A percentile compares a stretch with the other conserved stretches of the same genome.
phyloP scores from a whole-genome alignment of 2,797 vertebrate genomes.

The Silurus lanzhouensis region DNA sequence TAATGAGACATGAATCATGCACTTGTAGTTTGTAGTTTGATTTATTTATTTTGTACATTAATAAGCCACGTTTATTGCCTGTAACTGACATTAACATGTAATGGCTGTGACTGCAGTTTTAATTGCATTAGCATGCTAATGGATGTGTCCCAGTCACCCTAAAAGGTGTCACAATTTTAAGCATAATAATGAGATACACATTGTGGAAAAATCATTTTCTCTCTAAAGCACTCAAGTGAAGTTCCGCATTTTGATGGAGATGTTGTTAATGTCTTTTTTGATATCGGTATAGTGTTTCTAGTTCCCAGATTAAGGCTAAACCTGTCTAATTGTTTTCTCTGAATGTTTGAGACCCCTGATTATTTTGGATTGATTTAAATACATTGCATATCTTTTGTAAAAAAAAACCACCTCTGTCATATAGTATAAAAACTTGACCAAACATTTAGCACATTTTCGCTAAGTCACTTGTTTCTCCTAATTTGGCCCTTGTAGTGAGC shows the following conservation, averaged over 20 bases:
- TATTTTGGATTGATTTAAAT: not conserved
- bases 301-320: no score
- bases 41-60: not conserved
- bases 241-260: not conserved
- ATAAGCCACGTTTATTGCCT: slow-evolving; percentile 4
- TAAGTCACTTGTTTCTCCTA: not conserved
- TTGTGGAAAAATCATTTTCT: not conserved
- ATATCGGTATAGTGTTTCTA: not conserved
- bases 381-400: not conserved
- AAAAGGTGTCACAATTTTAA: slow-evolving; percentile 4
- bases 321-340: not conserved
- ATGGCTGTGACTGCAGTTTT: not conserved
- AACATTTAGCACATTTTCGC: not conserved
- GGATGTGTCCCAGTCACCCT: slow-evolving; percentile 17
- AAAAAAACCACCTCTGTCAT: not conserved
- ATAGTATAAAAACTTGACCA: not conserved
- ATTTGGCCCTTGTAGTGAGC: not conserved
- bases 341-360: not conserved
- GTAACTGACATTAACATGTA: slow-evolving; percentile 10
- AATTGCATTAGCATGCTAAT: slow-evolving; percentile 40
- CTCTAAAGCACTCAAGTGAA: not conserved
- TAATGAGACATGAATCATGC: no score
- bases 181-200: not conserved
- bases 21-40: not conserved
- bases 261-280: not conserved